phyloP scores from a whole-genome alignment of 2,888 invertebrate species.

The Pollenia angustigena region DNA sequence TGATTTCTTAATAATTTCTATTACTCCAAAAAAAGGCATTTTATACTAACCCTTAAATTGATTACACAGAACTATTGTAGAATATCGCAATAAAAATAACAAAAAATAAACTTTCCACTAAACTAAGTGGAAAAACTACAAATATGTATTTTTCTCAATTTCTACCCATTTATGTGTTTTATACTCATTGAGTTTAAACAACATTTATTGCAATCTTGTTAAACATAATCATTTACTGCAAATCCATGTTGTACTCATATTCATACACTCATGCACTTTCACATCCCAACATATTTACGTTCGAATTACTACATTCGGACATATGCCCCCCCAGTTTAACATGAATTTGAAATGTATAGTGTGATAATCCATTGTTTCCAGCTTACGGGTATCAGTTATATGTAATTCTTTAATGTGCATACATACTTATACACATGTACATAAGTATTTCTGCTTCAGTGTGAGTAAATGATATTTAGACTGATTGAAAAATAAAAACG shows the following conservation, averaged over 20 bases:
- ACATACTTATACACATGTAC: neutral
- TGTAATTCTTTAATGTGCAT: neutral
- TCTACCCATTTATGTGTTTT: neutral
- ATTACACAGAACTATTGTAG: too few species aligned
- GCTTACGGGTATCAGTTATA: slow-evolving; percentile 10
- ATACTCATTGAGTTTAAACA: neutral
- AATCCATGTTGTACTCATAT: slow-evolving; percentile 9
- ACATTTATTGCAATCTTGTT: slow-evolving; percentile 41
- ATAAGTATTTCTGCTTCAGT: neutral
- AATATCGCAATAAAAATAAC: neutral
- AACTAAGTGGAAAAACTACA: neutral
- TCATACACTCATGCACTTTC: neutral
- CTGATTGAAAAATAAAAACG: slow-evolving; percentile 72
- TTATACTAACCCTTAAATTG: too few species aligned
- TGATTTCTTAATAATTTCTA: too few species aligned
- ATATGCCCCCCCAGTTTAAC: slow-evolving; percentile 31
- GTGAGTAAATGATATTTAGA: slow-evolving; percentile 60
- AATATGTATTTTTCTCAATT: slow-evolving; percentile 12
- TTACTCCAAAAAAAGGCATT: too few species aligned
- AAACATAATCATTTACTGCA: slow-evolving; percentile 38
- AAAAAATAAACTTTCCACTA: neutral
- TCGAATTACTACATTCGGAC: neutral
- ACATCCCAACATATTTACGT: slow-evolving; percentile 9
- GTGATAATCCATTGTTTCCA: slow-evolving; percentile 67
- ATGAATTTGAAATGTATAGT: slow-evolving; percentile 15